Evolutionary conservation across 1,140 invertebrate genomes (phyloP).

Genomic region (Muscidifurax raptorellus): DNA sequence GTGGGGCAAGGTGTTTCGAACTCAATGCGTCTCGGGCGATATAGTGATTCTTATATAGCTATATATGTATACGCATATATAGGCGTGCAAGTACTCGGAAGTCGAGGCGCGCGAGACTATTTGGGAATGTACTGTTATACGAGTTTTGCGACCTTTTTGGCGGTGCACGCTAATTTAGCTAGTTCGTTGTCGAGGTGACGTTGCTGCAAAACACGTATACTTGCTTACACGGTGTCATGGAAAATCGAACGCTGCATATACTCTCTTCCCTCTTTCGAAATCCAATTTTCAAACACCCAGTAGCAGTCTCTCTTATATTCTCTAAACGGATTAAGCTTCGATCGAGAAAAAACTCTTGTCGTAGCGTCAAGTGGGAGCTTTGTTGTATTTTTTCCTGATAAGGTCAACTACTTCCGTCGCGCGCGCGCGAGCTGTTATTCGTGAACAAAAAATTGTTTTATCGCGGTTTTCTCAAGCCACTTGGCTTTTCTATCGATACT

Average conservation of each 20-base stretch:
- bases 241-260: too few species aligned
- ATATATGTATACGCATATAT: background rate
- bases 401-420: background rate
- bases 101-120: background rate
- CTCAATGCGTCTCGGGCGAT: background rate
- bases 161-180: background rate
- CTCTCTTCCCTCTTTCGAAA: too few species aligned
- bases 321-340: too few species aligned
- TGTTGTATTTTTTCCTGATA: background rate
- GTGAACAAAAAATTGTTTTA: background rate
- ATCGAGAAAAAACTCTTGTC: too few species aligned
- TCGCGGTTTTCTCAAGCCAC: too few species aligned
- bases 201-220: too few species aligned
- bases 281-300: too few species aligned
- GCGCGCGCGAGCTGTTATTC: background rate
- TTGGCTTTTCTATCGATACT: too few species aligned
- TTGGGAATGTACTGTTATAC: background rate
- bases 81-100: background rate
- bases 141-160: background rate
- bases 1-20: conserved; percentile 14
- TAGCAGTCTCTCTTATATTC: too few species aligned
- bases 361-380: background rate
- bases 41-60: background rate
- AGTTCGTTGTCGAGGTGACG: too few species aligned
- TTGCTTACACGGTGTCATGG: too few species aligned